Evolutionary conservation across 2,113 vertebrate genomes (phyloP).

Genomic region (Serilophus lunatus): DNA sequence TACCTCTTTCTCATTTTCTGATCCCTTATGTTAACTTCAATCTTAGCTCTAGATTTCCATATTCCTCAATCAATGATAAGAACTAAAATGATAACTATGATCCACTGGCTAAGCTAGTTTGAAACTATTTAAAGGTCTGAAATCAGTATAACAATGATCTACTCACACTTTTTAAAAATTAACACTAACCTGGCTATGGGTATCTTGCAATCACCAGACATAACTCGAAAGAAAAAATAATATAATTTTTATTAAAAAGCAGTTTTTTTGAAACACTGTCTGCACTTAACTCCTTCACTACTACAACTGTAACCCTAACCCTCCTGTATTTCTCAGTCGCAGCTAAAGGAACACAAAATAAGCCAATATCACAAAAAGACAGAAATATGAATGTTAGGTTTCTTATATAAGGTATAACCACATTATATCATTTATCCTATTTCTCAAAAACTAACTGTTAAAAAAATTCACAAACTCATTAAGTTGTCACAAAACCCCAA

Average conservation of each 20-base stretch:
- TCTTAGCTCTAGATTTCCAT: not conserved
- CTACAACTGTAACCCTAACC: not conserved
- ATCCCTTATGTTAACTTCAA: not conserved
- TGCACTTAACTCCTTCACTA: not conserved
- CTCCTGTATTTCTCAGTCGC: not conserved
- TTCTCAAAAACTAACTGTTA: not conserved
- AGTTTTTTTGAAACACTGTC: not conserved
- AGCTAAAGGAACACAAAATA: not conserved
- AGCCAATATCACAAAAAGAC: not conserved
- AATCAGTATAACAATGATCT: not conserved
- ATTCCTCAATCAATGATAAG: not conserved
- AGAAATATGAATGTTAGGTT: not conserved
- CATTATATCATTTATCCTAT: not conserved
- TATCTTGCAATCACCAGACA: not conserved
- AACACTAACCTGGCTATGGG: not conserved
- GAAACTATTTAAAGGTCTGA: not conserved
- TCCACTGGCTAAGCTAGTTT: not conserved
- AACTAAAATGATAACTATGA: not conserved
- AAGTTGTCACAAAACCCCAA: not conserved
- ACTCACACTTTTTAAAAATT: not conserved
- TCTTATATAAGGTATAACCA: not conserved
- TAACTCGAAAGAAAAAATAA: not conserved
- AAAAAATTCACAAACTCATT: not conserved
- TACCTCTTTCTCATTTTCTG: not conserved
- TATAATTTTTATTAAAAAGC: not conserved